Evolutionary conservation across 1,140 invertebrate species (phyloP).

Genomic region (Drosophila murphyi): DNA sequence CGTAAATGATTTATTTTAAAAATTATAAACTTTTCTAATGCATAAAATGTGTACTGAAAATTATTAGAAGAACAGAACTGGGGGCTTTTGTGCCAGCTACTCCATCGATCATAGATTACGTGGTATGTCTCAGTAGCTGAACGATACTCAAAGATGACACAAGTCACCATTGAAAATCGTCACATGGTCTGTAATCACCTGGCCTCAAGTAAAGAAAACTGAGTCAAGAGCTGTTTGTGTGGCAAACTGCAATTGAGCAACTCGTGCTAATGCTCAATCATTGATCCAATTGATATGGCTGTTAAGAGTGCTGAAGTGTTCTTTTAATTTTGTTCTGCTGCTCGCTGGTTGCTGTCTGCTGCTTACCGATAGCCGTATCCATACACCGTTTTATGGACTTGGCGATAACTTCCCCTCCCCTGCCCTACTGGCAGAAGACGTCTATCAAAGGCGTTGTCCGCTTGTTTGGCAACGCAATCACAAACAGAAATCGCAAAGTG

Average conservation of each 20-base stretch:
- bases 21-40: too few species aligned
- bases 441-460: constrained; percentile 44
- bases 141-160: constrained; percentile 11
- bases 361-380: constrained; percentile 45
- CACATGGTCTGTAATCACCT: constrained; percentile 14
- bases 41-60: too few species aligned
- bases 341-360: constrained; percentile 43
- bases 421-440: background rate
- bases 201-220: constrained; percentile 1
- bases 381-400: constrained; percentile 9
- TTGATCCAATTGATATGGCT: constrained; percentile 59
- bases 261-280: constrained; percentile 76
- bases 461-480: constrained; percentile 57
- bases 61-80: too few species aligned
- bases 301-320: constrained; percentile 37
- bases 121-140: background rate
- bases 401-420: constrained; percentile 48
- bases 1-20: too few species aligned
- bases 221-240: constrained; percentile 39
- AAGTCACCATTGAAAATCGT: constrained; percentile 4
- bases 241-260: constrained; percentile 40
- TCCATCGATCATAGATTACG: constrained; percentile 1
- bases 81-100: too few species aligned
- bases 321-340: constrained; percentile 35
- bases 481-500: constrained; percentile 66